phyloP scores from a whole-genome alignment of 2,797 vertebrate species.

The Lemur catta region DNA sequence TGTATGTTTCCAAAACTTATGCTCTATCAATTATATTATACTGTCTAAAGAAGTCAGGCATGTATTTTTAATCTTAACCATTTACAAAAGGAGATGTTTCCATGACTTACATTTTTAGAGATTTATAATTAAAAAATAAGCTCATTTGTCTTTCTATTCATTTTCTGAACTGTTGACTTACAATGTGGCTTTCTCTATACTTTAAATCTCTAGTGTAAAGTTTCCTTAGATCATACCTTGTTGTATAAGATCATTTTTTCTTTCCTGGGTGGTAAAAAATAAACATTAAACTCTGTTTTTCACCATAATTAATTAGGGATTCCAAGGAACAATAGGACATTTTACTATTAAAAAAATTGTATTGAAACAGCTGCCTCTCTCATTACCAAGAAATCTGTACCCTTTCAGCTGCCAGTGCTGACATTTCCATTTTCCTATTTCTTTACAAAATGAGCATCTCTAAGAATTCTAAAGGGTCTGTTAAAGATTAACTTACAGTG shows the following conservation, averaged over 20 bases:
- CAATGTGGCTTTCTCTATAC: neutral
- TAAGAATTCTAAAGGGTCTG: constrained; percentile 59
- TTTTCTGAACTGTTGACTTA: neutral
- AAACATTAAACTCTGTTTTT: constrained; percentile 63
- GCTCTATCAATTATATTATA: neutral
- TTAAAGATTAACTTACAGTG: neutral
- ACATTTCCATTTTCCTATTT: constrained; percentile 70
- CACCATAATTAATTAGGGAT: constrained; percentile 76
- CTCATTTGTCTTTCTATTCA: neutral
- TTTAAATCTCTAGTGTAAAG: neutral
- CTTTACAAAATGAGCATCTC: constrained; percentile 36
- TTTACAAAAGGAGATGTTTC: neutral
- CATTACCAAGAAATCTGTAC: constrained; percentile 65
- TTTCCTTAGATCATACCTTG: constrained; percentile 9
- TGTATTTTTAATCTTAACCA: neutral
- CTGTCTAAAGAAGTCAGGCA: neutral
- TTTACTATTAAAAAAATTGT: constrained; percentile 73
- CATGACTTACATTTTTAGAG: neutral
- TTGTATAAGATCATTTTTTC: constrained; percentile 2
- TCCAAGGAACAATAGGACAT: constrained; percentile 60
- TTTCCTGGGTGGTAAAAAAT: constrained; percentile 19
- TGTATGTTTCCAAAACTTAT: neutral
- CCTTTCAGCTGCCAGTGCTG: constrained; percentile 69
- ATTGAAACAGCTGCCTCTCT: constrained; percentile 77
- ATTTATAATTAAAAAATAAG: neutral